Evolutionary conservation across 2,113 vertebrate genomes (phyloP).

Genomic region (Scopus umbretta): DNA sequence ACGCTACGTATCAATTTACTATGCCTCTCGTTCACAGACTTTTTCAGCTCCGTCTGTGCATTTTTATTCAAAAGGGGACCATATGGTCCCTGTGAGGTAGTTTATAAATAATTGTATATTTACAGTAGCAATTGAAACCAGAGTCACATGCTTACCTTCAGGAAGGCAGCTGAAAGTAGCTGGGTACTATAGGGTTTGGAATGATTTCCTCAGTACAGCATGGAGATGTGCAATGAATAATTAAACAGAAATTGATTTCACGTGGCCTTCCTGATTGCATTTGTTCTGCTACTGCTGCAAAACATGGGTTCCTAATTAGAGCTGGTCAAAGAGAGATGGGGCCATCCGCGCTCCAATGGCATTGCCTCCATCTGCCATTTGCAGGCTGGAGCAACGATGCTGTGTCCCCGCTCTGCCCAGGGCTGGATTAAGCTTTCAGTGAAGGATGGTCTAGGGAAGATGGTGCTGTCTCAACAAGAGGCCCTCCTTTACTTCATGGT

Average conservation of each 20-base stretch:
- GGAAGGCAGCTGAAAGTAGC: constrained; percentile 7
- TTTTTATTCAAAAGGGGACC: constrained; percentile 31
- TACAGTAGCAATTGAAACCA: constrained; percentile 1
- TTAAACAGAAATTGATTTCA: constrained; percentile 47
- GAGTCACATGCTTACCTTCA: neutral
- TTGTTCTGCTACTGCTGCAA: constrained; percentile 20
- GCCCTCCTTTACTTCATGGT: neutral
- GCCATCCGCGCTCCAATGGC: rapidly evolving
- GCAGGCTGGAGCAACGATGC: neutral
- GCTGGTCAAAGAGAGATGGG: neutral
- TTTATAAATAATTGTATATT: constrained; percentile 53
- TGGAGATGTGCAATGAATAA: constrained; percentile 28
- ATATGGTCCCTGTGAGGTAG: constrained; percentile 39
- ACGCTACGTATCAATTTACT: constrained; percentile 32
- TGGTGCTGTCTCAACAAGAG: neutral
- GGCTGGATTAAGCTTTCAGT: neutral
- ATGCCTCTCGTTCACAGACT: constrained; percentile 3
- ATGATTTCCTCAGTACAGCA: constrained; percentile 7
- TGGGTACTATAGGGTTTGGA: neutral
- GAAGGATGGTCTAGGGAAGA: neutral
- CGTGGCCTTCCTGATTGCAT: neutral
- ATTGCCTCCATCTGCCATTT: neutral
- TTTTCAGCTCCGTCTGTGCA: neutral
- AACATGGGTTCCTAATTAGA: neutral
- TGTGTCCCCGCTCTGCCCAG: rapidly evolving